Percentiles rank a stretch among this genome's conserved stretches.
These are phyloP conservation scores for Rhagologus leucostigma DNA, from an alignment of 2,113 vertebrate species.

Conservation along the genomic window DNA sequence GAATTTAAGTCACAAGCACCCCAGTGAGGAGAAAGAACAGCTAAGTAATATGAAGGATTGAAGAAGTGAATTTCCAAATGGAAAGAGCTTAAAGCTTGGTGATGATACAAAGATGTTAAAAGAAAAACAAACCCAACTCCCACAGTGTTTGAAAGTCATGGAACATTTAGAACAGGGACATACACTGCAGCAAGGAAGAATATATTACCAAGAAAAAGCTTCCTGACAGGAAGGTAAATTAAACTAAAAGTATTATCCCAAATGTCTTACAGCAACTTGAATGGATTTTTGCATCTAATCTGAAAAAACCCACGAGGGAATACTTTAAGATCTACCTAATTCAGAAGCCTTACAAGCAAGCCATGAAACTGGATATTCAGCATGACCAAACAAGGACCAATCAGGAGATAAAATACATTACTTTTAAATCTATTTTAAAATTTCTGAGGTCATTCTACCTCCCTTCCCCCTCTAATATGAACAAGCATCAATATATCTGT, in stretches of 20 bases:
- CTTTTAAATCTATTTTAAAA: background rate
- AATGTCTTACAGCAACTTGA: background rate
- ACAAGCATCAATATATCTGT: background rate
- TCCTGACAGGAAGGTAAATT: background rate
- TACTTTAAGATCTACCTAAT: background rate
- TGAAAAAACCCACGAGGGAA: background rate
- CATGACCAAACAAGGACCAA: background rate
- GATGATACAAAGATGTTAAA: background rate
- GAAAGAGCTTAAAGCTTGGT: background rate
- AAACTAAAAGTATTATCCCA: background rate
- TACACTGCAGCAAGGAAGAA: background rate
- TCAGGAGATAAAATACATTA: background rate
- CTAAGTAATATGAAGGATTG: background rate
- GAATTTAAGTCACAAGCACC: background rate
- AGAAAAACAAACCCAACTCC: background rate
- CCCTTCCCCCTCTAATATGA: background rate
- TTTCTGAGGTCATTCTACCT: background rate
- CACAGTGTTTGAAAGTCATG: background rate
- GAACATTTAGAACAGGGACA: background rate
- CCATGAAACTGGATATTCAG: background rate
- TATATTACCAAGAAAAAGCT: background rate
- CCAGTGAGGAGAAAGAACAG: background rate
- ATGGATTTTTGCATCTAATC: background rate
- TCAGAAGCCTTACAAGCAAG: background rate
- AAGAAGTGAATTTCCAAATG: background rate